Evolutionary conservation across 2,888 invertebrate species (phyloP), one percentile per base, ranked within the genome.

Genomic region (Melangyna quadrimaculata): DNA sequence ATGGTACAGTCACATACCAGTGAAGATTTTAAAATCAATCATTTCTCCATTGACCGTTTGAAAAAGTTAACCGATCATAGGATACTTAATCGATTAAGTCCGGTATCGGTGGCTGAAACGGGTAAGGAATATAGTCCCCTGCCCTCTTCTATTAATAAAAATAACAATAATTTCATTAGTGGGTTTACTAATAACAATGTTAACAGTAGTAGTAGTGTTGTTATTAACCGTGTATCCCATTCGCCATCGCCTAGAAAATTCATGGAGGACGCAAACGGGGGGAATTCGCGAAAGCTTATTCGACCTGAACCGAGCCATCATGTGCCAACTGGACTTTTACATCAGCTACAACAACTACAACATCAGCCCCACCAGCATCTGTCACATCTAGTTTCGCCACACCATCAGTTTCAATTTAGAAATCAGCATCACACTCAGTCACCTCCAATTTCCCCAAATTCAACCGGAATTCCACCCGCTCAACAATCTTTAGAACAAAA

Each of bases 1-100:
- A 80, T 87, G 79, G 88, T 59, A 40, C 87, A 48, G 57, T 79
- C 67, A 8, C 87, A 77, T 22, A 57, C 29, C 43, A 51, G 59
- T 27, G 86, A 86, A 22, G 86, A 80, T n/a, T 78, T 81, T 6
- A 89, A 89, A 75, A 14, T 45, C 10, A 45, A 65, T 29, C 29
- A 29, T 14, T 91, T 90, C 74, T 91, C 92, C 17, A 90, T 92
- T 37, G 92, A 92, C 78, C 89, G 92, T 2, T 88, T 92, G 4
- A 92, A 92, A 87, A 91, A 92, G 84, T 89, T 92, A 87, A 90
- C 91, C 22, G 92, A 92, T 75, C 89, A 89, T 55, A 89, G 89
- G 32, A 88, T 91, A 70, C 84, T 90, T 2, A 92, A 89, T 88
- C 90, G 92, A n/a, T 87, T 91, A 3, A 91, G 92, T 89, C 91